Evolutionary conservation across 2,888 invertebrate genomes (phyloP), one percentile per base, ranked within the genome.

Genomic region (Nomada ruficornis): DNA sequence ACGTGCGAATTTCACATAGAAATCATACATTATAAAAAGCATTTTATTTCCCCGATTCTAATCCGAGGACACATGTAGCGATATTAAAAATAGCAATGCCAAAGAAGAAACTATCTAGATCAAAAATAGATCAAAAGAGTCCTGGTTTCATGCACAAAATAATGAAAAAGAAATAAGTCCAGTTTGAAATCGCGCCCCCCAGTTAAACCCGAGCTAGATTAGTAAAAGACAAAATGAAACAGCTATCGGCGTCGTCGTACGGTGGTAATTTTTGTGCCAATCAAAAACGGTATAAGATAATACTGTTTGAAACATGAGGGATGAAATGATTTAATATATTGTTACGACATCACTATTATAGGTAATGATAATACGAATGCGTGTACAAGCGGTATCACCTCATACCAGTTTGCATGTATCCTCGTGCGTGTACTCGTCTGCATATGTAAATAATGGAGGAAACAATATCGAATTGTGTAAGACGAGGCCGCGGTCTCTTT

Each of bases 271-370:
- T 84, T 82, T 26, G 77, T 75, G 73, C 67, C 70, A 69, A 60
- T 59, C n/a, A 20, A 47, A 75, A 60, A 29, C 9, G 18, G 2
- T 36, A 10, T 10, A n/a, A n/a, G n/a, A 29, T 10, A 4, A 15
- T 15, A 13, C 3, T 10, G 54, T 20, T 10, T 7, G n/a, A 15
- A 29, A 3, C 26, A 50, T 15, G 11, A 23, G 42, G 47, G 15
- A 59, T 2, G 47, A 59, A 59, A 54, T 26, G 29, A n/a, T 44
- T 20, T 50, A 15, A 52, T 55, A 62, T 70, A 64, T 82, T 77
- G 72, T 64, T 68, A 69, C 69, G 78, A 81, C 78, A 69, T 82
- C 65, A 70, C 78, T 71, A 83, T 87, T 76, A 62, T 68, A 36
- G 9, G 72, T n/a, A 20, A 67, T 71, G 55, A 77, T 74, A 64